Evolutionary conservation across 2,797 vertebrate genomes (phyloP).

Genomic region (Falco novaeseelandiae): DNA sequence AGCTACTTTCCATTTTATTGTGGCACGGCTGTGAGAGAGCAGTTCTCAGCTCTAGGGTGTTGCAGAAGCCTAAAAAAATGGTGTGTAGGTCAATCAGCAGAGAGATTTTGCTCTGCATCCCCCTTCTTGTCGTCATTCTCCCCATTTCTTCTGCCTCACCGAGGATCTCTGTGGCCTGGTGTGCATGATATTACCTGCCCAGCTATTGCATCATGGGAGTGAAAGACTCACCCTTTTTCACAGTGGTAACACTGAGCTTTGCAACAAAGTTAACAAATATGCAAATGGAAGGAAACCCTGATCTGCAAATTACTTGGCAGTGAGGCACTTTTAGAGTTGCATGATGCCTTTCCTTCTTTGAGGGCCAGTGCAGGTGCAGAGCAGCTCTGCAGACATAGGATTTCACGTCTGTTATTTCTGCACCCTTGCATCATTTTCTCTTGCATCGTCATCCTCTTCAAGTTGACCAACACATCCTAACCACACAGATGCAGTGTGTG

Average conservation of each 20-base stretch:
- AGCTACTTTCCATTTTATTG: background rate
- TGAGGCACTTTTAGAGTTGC: background rate
- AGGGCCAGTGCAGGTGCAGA: background rate
- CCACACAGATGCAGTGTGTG: background rate
- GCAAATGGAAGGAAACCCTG: background rate
- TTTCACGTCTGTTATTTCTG: background rate
- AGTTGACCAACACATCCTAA: background rate
- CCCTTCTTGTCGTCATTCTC: background rate
- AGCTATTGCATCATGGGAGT: background rate
- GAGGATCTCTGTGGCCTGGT: background rate
- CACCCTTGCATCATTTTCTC: background rate
- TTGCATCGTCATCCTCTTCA: background rate
- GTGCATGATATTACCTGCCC: background rate
- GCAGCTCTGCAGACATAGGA: background rate
- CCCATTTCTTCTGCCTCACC: background rate
- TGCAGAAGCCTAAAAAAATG: background rate
- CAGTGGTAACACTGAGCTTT: background rate
- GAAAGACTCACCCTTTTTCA: background rate
- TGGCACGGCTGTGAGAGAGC: accelerated
- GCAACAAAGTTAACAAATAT: background rate
- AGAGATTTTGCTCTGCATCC: background rate
- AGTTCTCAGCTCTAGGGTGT: background rate
- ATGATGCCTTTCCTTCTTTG: background rate
- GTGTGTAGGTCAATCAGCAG: background rate
- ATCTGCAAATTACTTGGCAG: background rate